Evolutionary conservation across 2,797 vertebrate genomes (phyloP).

Genomic region (Thripadectes ignobilis): DNA sequence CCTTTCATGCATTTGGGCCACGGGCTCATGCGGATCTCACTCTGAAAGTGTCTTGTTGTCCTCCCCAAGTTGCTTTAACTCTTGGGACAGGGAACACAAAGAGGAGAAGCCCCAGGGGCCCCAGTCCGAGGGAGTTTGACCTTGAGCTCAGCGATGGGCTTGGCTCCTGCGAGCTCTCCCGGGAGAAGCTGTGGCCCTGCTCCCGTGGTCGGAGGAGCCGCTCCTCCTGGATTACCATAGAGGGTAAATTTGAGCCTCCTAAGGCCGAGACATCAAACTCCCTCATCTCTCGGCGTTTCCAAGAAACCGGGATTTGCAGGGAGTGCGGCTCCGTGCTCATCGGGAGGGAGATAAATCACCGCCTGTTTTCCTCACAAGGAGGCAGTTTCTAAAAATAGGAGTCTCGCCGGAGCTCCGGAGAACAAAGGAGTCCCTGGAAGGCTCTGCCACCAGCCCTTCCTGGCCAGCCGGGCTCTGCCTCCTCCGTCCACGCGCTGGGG

Average conservation of each 20-base stretch:
- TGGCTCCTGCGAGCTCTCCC: not conserved
- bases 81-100: not conserved
- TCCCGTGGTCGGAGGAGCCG: not conserved
- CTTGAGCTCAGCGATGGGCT: not conserved
- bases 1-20: not conserved
- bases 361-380: conserved; percentile 68
- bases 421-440: conserved; percentile 62
- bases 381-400: conserved; percentile 74
- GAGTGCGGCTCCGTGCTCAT: not conserved
- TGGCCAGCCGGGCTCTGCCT: not conserved
- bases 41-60: not conserved
- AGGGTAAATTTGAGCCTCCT: not conserved
- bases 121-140: not conserved
- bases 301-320: not conserved
- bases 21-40: not conserved
- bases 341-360: conserved; percentile 35
- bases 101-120: not conserved
- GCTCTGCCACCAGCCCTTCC: not conserved
- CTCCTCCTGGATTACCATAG: not conserved
- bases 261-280: not conserved
- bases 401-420: not conserved
- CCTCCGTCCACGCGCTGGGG: not conserved
- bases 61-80: not conserved
- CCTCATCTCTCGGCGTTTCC: not conserved
- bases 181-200: not conserved